A percentile compares a stretch with the other conserved stretches of the same genome.
Evolutionary conservation across 2,888 invertebrate genomes (phyloP).

Genomic region (Ectemnius lituratus): DNA sequence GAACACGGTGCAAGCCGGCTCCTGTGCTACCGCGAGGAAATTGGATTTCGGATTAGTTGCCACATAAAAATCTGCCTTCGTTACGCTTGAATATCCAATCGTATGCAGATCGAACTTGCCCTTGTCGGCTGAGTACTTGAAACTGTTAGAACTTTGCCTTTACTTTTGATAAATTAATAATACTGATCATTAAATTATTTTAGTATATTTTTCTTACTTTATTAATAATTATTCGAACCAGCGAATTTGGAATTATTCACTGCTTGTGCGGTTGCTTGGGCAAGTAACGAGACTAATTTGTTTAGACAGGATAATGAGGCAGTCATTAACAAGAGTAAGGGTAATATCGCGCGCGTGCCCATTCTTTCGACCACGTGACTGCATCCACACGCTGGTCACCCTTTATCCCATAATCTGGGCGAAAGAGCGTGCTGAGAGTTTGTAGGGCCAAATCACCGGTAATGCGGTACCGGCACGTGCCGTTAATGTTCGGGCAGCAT

Average conservation of each 20-base stretch:
- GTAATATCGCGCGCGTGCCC: conserved; percentile 55
- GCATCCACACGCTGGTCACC: conserved; percentile 22
- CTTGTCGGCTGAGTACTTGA: not conserved
- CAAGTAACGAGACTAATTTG: conserved; percentile 68
- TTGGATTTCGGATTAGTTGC: conserved; percentile 49
- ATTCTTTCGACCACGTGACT: conserved; percentile 48
- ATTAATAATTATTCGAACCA: too few species aligned
- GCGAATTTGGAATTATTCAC: too few species aligned
- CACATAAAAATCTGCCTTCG: conserved; percentile 14
- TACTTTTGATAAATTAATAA: too few species aligned
- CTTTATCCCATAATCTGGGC: conserved; percentile 42
- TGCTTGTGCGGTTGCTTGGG: too few species aligned
- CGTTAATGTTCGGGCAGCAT: conserved; percentile 35
- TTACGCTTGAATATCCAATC: not conserved
- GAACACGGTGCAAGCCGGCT: too few species aligned
- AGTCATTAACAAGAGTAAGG: conserved; percentile 65
- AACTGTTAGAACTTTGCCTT: not conserved
- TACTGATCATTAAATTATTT: too few species aligned
- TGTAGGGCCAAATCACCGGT: conserved; percentile 50
- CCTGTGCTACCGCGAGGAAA: conserved; percentile 40
- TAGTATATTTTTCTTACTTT: too few species aligned
- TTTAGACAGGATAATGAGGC: conserved; percentile 74
- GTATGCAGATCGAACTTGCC: too few species aligned
- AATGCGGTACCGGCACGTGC: conserved; percentile 53
- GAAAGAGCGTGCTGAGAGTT: conserved; percentile 32